Base-by-base conservation (phyloP, 2,113 vertebrate species). In the Phocoena sinus region DNA sequence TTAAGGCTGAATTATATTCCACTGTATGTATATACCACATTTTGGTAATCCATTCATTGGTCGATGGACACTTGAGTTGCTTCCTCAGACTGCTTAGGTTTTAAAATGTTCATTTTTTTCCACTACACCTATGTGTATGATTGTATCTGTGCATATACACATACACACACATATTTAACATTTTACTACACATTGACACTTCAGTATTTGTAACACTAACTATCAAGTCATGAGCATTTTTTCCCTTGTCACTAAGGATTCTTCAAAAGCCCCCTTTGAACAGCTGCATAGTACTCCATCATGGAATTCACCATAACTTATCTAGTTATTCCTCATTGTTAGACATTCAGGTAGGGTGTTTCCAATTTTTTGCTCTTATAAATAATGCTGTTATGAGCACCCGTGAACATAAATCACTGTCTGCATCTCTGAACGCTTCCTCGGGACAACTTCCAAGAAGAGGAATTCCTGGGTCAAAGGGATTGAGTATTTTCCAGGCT, bases 401-500 rank as follows among this genome's bases (percentile, higher is more conserved):
- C 76, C 87, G 18, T 62, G 53, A 86, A 92, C 87, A 97, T 97
- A 97, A 97, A 96, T 97, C 95, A 97, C 87, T 96, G 96, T 96
- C 94, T 94, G 17, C 9, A 81, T 56, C 76, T 96, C 87, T 33
- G 23, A 95, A 96, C 23, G 60, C 81, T 88, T 97, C 90, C 96
- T 93, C 11, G 6, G 92, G 89, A 80, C 71, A 85, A 71, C 50
- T 90, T 97, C 97, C 92, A 96, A 96, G 60, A 68, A 70, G 79
- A 95, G 68, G 73, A 94, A 95, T 81, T 89, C 87, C 94, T 41
- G 36, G 92, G 92, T 95, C 79, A 96, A 70, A 70, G 60, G 28
- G 71, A 95, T 8, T 63, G 74, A 94, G 44, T 88, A 83, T 58
- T 92, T 96, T 86, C 97, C 95, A 97, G 92, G 68, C 41, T 83